Conservation (phyloP, 1,140 invertebrate species). For the Agrilus planipennis region DNA sequence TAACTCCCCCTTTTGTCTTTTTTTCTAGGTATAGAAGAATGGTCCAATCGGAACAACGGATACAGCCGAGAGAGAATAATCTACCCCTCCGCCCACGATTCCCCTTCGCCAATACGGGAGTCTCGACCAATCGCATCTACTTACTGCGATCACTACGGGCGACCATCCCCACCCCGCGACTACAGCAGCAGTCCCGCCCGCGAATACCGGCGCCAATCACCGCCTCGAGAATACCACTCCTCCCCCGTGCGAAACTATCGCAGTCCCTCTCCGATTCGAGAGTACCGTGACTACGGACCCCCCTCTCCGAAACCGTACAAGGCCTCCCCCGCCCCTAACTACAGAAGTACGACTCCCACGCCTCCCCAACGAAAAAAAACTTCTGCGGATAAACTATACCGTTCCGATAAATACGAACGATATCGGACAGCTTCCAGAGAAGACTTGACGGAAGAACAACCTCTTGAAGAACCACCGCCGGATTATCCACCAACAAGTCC, state of each 20-base stretch:
- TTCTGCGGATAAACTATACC: slow-evolving; percentile 31
- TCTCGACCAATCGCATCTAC: too few species aligned
- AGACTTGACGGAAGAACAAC: slow-evolving; percentile 36
- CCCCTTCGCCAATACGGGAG: too few species aligned
- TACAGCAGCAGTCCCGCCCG: too few species aligned
- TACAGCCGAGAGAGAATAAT: too few species aligned
- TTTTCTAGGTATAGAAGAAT: slow-evolving; percentile 52
- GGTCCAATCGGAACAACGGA: slow-evolving; percentile 67
- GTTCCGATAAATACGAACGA: slow-evolving; percentile 12
- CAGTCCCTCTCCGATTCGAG: slow-evolving; percentile 22
- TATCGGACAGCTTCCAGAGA: slow-evolving; percentile 40
- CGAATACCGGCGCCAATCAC: too few species aligned
- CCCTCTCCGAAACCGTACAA: slow-evolving; percentile 20
- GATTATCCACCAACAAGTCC: slow-evolving; percentile 57
- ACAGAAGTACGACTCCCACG: slow-evolving; percentile 34
- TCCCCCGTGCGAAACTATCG: slow-evolving; percentile 31
- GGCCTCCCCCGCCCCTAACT: slow-evolving; percentile 12
- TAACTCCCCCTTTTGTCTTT: too few species aligned
- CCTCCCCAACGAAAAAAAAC: slow-evolving; percentile 48
- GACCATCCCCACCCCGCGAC: too few species aligned
- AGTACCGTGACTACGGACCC: slow-evolving; percentile 26
- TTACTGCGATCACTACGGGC: too few species aligned
- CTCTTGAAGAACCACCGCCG: slow-evolving; percentile 47
- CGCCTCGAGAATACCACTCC: slow-evolving; percentile 24
- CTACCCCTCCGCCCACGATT: too few species aligned